Evolutionary conservation across 2,797 vertebrate species (phyloP), one percentile per base, ranked within the genome.

Genomic region (Ambastaia sidthimunki): DNA sequence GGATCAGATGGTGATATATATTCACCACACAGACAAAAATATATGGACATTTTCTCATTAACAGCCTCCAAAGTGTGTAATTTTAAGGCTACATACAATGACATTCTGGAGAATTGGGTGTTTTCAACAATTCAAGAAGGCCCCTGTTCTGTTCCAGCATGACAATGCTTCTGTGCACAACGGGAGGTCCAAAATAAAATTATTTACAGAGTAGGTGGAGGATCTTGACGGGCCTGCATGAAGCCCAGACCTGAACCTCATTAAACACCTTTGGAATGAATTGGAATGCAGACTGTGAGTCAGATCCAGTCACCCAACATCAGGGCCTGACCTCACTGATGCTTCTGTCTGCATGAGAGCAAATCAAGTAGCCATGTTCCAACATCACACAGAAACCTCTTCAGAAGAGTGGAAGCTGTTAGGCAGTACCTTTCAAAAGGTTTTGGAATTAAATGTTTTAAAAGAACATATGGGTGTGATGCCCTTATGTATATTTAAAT

Each of bases 241-340:
- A 31, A 16, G 4, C 59, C 59, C 59, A 28, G 23, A 23, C 7
- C 55, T 57, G 55, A 13, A 57, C 21, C 55, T 25, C 55, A 59
- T 59, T 59, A 59, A 25, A 59, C 54, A 57, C 55, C 55, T 25
- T 25, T 23, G 55, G 3, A 13, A 60, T 28, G 59, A 12, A 60
- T 60, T 60, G 15, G 2, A 60, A 60, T 60, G 23, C 59, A 31
- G 59, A 31, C 23, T 18, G 23, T 2, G 15, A 60, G 59, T 23
- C 59, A 60, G 59, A 60, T 28, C 25, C 59, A 60, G 28, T 60
- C 59, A 60, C 23, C 59, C 59, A 60, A 31, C 59, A 60, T 28
- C 23, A 7, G 23, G 3, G 2, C 4, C 5, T 31, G 25, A 60
- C 23, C 25, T 60, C 59, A 60, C 59, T 31, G 59, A 15, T 16